Conservation (phyloP, 2,888 invertebrate species). For the Lutraria lutraria region DNA sequence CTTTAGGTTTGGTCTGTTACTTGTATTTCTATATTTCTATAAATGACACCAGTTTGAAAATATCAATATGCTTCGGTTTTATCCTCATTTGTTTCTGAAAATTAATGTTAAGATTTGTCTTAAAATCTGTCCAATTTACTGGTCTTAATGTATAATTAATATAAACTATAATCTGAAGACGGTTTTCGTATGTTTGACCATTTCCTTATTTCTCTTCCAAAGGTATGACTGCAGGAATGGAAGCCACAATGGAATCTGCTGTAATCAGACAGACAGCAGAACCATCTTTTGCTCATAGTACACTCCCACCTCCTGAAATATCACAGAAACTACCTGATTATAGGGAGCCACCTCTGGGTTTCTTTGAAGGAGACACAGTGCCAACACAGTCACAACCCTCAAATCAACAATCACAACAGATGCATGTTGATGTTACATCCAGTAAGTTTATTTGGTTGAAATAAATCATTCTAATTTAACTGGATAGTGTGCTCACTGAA, state of each 20-base stretch:
- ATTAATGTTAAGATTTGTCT: too few relatives aligned
- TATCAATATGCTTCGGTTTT: too few relatives aligned
- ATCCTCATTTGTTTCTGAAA: too few relatives aligned
- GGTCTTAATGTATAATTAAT: too few relatives aligned
- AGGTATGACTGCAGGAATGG: slow-evolving; percentile 60
- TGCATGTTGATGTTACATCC: slow-evolving; percentile 39
- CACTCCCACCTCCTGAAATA: slow-evolving; percentile 37
- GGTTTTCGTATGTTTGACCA: background rate
- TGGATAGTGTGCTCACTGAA: too few relatives aligned
- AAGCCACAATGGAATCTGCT: slow-evolving; percentile 64
- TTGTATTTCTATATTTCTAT: too few relatives aligned
- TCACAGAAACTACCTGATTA: slow-evolving; percentile 62
- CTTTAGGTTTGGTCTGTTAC: too few relatives aligned
- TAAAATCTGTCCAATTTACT: too few relatives aligned
- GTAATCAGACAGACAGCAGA: slow-evolving; percentile 57
- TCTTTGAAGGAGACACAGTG: slow-evolving; percentile 62
- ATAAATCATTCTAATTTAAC: background rate
- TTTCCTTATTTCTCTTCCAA: background rate
- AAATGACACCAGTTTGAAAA: too few relatives aligned
- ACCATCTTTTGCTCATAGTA: slow-evolving; percentile 40
- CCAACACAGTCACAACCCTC: background rate
- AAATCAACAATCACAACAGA: slow-evolving; percentile 27
- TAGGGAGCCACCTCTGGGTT: slow-evolving; percentile 68
- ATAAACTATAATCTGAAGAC: background rate
- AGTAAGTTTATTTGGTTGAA: slow-evolving; percentile 1